phyloP scores from a whole-genome alignment of 2,113 vertebrate species.

The Asarcornis scutulata region DNA sequence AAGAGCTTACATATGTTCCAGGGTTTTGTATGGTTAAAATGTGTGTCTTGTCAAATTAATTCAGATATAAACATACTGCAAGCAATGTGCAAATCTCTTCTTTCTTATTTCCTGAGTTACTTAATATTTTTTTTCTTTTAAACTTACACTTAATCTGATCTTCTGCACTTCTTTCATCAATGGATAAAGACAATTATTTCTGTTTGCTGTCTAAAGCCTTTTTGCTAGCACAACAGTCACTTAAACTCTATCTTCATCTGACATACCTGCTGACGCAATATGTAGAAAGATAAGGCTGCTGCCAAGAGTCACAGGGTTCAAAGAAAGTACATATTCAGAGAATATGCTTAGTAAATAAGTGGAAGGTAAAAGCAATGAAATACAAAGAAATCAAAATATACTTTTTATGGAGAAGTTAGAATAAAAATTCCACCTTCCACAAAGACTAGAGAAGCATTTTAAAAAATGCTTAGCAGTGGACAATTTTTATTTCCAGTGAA shows the following conservation, averaged over 20 bases:
- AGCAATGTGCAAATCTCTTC: not conserved
- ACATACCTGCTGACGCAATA: slow-evolving; percentile 14
- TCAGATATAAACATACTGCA: not conserved
- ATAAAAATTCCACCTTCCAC: not conserved
- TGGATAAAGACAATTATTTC: not conserved
- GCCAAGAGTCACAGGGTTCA: not conserved
- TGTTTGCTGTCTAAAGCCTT: slow-evolving; percentile 6
- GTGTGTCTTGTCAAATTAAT: not conserved
- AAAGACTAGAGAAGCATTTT: not conserved
- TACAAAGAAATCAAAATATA: not conserved
- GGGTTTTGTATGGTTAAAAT: slow-evolving; percentile 1
- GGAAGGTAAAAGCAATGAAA: not conserved
- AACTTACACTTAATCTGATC: not conserved
- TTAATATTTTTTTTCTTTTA: slow-evolving; percentile 17
- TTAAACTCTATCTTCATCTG: not conserved
- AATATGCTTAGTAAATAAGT: not conserved
- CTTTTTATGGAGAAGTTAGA: not conserved
- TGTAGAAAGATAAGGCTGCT: not conserved
- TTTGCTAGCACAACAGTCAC: slow-evolving; percentile 9
- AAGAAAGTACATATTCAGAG: not conserved
- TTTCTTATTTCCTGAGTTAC: slow-evolving; percentile 33
- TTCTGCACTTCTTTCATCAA: not conserved
- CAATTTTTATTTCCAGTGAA: not conserved
- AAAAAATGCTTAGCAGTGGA: not conserved
- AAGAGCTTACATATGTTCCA: slow-evolving; percentile 16